These are phyloP conservation scores for Ageneiosus marmoratus DNA, from an alignment of 2,113 vertebrate species.

Conservation along the genomic window DNA sequence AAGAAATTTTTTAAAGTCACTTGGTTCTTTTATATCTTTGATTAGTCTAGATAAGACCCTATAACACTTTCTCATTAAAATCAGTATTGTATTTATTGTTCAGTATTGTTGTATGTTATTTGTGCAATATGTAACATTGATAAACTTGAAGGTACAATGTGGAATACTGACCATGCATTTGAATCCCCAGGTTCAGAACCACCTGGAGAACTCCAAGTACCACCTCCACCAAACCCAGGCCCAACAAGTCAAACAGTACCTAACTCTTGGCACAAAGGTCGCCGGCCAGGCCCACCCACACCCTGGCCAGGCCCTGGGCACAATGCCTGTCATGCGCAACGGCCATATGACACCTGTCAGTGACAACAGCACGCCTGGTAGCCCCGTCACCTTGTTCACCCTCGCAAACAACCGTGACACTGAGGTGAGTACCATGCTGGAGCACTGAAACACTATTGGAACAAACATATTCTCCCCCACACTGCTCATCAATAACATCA, in stretches of 20 bases:
- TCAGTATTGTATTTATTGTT: too few relatives aligned
- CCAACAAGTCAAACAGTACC: constrained; percentile 88
- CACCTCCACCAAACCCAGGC: constrained; percentile 83
- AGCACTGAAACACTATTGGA: constrained; percentile 21
- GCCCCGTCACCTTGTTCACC: constrained; percentile 77
- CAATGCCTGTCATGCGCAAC: constrained; percentile 74
- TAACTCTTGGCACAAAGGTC: constrained; percentile 85
- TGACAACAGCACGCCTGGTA: constrained; percentile 70
- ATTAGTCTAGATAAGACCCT: not conserved
- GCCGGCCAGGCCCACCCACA: constrained; percentile 74
- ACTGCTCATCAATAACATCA: constrained; percentile 72
- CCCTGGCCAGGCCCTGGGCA: constrained; percentile 67
- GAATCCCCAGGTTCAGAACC: constrained; percentile 80
- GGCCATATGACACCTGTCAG: constrained; percentile 73
- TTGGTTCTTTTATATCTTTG: not conserved
- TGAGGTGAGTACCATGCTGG: constrained; percentile 74
- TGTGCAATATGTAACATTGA: not conserved
- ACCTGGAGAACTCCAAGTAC: constrained; percentile 88
- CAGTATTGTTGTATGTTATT: not conserved
- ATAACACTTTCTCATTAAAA: not conserved
- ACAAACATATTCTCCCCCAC: constrained; percentile 19
- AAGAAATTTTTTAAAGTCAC: not conserved
- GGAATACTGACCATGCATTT: not conserved
- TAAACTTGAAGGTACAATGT: not conserved
- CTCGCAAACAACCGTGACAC: constrained; percentile 77